phyloP scores from a whole-genome alignment of 2,888 invertebrate genomes.

The Melieria picta region DNA sequence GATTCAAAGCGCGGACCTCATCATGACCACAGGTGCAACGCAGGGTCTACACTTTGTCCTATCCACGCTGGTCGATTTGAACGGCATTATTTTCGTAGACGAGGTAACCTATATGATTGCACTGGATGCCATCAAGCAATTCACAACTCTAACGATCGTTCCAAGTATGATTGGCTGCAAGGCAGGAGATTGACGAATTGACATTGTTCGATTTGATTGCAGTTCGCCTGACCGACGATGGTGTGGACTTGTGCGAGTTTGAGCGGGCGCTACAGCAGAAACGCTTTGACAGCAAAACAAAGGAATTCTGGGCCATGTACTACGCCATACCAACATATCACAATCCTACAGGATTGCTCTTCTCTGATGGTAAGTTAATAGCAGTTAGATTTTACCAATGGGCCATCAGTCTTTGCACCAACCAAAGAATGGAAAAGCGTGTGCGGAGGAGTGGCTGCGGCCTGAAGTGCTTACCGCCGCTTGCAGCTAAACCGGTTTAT shows the following conservation, averaged over 20 bases:
- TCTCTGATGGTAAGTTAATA: constrained; percentile 63
- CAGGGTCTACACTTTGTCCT: constrained; percentile 70
- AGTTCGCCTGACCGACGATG: constrained; percentile 69
- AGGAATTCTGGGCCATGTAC: constrained; percentile 70
- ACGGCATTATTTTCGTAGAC: constrained; percentile 72
- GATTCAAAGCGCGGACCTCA: constrained; percentile 67
- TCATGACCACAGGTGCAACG: constrained; percentile 72
- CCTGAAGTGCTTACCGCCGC: too few species aligned
- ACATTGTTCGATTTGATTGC: constrained; percentile 36
- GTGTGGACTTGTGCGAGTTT: constrained; percentile 68
- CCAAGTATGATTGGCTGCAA: constrained; percentile 58
- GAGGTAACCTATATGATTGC: constrained; percentile 75
- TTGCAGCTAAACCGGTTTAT: too few species aligned
- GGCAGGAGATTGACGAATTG: background rate
- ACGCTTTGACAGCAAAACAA: constrained; percentile 56
- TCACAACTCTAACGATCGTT: constrained; percentile 68
- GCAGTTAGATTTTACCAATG: too few species aligned
- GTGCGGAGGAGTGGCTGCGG: too few species aligned
- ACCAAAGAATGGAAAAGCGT: too few species aligned
- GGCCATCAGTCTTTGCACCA: too few species aligned
- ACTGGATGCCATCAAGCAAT: constrained; percentile 69
- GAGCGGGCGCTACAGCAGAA: constrained; percentile 64
- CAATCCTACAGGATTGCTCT: constrained; percentile 70
- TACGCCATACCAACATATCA: constrained; percentile 71
- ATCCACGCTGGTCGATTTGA: constrained; percentile 69